phyloP scores from a whole-genome alignment of 2,113 vertebrate genomes.

The Theropithecus gelada region DNA sequence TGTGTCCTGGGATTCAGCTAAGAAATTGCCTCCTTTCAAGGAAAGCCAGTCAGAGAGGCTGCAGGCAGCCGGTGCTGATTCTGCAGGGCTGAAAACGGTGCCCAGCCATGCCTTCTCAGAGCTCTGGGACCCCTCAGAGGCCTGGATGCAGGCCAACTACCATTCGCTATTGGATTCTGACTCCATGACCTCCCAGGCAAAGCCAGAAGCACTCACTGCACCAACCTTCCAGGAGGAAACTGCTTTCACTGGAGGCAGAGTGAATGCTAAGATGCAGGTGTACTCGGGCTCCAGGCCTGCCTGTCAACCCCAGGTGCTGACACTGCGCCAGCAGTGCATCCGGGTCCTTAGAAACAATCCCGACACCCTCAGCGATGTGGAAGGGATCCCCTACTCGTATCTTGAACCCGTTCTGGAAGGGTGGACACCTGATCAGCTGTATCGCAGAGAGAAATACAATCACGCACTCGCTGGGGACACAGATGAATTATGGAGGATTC shows the following conservation, averaged over 20 bases:
- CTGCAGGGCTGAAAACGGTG: rapidly evolving
- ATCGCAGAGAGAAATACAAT: conserved; percentile 91
- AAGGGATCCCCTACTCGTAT: conserved; percentile 91
- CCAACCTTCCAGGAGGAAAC: conserved; percentile 84
- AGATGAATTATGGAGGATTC: conserved; percentile 91
- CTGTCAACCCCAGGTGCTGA: conserved; percentile 93
- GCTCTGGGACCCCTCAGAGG: too few relatives aligned
- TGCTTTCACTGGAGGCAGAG: conserved; percentile 90
- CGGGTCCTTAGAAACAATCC: conserved; percentile 93
- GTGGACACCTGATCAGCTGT: conserved; percentile 92
- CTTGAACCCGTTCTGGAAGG: conserved; percentile 91
- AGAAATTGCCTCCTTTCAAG: rapidly evolving
- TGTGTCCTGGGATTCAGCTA: too few relatives aligned
- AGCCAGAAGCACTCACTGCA: conserved; percentile 83
- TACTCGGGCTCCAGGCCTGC: conserved; percentile 92
- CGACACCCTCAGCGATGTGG: conserved; percentile 92
- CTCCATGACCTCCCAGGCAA: conserved; percentile 78
- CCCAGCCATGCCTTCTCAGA: too few relatives aligned
- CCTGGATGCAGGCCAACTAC: too few relatives aligned
- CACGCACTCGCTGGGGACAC: conserved; percentile 82
- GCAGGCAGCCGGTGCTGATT: rapidly evolving
- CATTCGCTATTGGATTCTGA: conserved; percentile 90
- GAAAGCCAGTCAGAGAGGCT: conserved; percentile 85
- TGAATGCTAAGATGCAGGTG: conserved; percentile 95
- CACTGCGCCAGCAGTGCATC: conserved; percentile 91